phyloP scores from a whole-genome alignment of 2,797 vertebrate species.

The Ceryle rudis region DNA sequence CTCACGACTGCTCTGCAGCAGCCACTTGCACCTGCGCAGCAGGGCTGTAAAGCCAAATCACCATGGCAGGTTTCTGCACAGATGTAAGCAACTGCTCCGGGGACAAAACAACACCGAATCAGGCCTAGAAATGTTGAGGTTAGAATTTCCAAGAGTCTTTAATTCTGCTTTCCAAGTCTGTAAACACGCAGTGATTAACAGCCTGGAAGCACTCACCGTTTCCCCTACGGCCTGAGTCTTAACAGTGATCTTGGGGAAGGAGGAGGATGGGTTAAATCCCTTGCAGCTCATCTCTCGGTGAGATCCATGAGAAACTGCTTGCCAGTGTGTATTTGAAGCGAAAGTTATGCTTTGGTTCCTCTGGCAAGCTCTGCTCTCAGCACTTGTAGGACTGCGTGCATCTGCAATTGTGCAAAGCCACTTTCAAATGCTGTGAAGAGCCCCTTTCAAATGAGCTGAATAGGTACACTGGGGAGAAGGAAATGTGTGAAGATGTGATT shows the following conservation, averaged over 20 bases:
- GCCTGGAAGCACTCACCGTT: slow-evolving; percentile 31
- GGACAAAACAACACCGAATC: not conserved
- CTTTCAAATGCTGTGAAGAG: not conserved
- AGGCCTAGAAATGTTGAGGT: not conserved
- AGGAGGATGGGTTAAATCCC: slow-evolving; percentile 14
- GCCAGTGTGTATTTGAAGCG: accelerated
- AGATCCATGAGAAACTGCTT: not conserved
- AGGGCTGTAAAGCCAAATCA: not conserved
- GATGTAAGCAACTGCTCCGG: not conserved
- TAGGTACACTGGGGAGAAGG: not conserved
- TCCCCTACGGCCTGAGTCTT: not conserved
- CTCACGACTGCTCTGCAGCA: not conserved
- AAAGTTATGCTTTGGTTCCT: not conserved
- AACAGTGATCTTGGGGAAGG: not conserved
- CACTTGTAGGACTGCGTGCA: not conserved
- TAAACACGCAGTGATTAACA: slow-evolving; percentile 20
- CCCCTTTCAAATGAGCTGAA: not conserved
- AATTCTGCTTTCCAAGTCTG: slow-evolving; percentile 34
- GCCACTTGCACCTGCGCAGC: not conserved
- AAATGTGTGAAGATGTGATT: not conserved
- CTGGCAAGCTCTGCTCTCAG: not conserved
- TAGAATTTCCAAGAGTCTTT: not conserved
- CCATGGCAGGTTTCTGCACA: not conserved
- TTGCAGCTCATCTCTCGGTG: not conserved
- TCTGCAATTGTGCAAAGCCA: not conserved